Conservation (phyloP, 2,888 invertebrate species). For the Hypena proboscidalis region DNA sequence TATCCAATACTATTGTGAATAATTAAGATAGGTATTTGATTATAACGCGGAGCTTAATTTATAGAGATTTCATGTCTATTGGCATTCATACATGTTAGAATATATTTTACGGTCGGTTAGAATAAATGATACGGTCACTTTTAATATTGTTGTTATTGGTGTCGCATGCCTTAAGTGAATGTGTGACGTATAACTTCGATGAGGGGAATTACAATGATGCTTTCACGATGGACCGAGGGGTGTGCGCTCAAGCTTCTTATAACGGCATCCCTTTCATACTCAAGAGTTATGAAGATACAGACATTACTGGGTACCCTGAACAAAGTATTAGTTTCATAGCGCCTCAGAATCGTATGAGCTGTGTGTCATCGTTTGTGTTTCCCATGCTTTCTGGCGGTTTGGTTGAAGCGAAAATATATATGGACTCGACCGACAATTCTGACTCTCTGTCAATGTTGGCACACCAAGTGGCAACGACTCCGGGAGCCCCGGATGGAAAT, state of each 20-base stretch:
- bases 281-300: slow-evolving; percentile 38
- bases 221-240: slow-evolving; percentile 42
- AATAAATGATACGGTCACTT: slow-evolving; percentile 34
- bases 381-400: slow-evolving; percentile 47
- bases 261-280: slow-evolving; percentile 56
- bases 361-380: slow-evolving; percentile 47
- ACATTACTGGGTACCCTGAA: slow-evolving; percentile 39
- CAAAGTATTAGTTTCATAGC: slow-evolving; percentile 47
- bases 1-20: slow-evolving; percentile 47
- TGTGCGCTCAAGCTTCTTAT: too few relatives aligned
- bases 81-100: slow-evolving; percentile 39
- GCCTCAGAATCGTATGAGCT: slow-evolving; percentile 33
- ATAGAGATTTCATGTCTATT: slow-evolving; percentile 41
- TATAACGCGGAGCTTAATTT: slow-evolving; percentile 40
- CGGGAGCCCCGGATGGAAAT: slow-evolving; percentile 12
- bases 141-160: slow-evolving; percentile 31
- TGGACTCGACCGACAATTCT: slow-evolving; percentile 33
- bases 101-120: slow-evolving; percentile 19
- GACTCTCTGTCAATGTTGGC: slow-evolving; percentile 54
- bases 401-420: slow-evolving; percentile 56
- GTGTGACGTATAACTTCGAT: slow-evolving; percentile 57
- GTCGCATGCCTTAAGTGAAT: slow-evolving; percentile 43
- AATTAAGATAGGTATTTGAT: slow-evolving; percentile 45
- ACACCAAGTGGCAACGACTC: slow-evolving; percentile 38
- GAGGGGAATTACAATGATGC: slow-evolving; percentile 44